Base-by-base conservation (phyloP, 2,797 vertebrate species). In the Okamejei kenojei region DNA sequence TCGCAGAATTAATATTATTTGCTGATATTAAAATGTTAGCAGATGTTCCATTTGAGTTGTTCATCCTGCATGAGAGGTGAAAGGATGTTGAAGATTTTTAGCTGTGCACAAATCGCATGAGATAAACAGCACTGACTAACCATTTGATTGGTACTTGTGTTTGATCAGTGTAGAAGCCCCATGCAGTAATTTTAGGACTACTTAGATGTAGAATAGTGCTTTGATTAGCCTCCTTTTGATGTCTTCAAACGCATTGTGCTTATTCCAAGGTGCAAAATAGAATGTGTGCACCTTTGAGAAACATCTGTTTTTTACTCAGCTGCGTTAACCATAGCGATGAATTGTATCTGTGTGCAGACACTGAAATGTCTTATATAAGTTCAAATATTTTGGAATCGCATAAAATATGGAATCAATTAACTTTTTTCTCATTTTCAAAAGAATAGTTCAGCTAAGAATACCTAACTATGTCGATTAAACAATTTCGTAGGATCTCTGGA, bases 121-220 rank as follows among this genome's bases (percentile, higher is more conserved):
- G 94, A 94, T 94, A 94, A 94, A 93, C 95, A 95, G 95, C 94
- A 95, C 94, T 95, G 95, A 95, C 65, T 13, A 68, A 68, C 95
- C 94, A 94, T 95, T 94, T 95, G 93, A 93, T 94, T 95, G 95
- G 93, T 95, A 94, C 92, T 94, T 94, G 94, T 95, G 95, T 97
- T 97, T 97, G 97, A 97, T 97, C 97, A 96, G 88, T 95, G 96
- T 96, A 96, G 95, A 94, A 95, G 95, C 94, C 93, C 95, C 95
- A 71, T 96, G 95, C 94, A 95, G 96, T 96, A 96, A 96, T 95
- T 96, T 96, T 94, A 96, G 95, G 94, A 96, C 95, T 93, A 88
- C 95, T 96, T 95, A 95, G 94, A 94, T 94, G 95, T 96, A 96
- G 97, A 97, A 95, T 94, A 94, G 35, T 45, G 94, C 96, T 97